Conservation (phyloP, 2,888 invertebrate species). For the Stegophylla sp. region DNA sequence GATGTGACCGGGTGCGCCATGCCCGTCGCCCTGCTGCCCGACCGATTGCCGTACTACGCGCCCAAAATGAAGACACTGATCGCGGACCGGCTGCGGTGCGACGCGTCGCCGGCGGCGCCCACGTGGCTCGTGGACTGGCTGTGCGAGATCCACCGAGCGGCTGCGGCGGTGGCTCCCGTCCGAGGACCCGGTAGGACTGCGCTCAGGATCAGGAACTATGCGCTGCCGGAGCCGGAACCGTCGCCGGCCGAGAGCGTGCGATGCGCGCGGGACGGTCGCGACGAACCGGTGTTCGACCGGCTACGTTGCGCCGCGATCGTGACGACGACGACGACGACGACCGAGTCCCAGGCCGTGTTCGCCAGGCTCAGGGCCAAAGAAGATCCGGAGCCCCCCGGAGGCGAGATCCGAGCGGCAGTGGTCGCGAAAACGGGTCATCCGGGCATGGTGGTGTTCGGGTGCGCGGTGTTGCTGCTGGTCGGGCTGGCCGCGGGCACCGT, state of each 20-base stretch:
- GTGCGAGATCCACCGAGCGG: slow-evolving; percentile 11
- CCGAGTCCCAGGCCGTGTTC: slow-evolving; percentile 18
- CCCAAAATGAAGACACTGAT: slow-evolving; percentile 34
- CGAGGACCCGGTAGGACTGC: not conserved
- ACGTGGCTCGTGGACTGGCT: slow-evolving; percentile 39
- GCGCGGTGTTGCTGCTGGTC: not conserved
- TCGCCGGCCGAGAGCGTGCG: not conserved
- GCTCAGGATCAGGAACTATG: slow-evolving; percentile 12
- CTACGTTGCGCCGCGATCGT: not conserved
- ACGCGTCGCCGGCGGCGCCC: not conserved
- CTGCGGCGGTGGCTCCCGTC: too few relatives aligned
- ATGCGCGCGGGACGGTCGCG: not conserved
- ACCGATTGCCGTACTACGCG: slow-evolving; percentile 20
- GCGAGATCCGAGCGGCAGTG: not conserved
- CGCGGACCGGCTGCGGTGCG: not conserved
- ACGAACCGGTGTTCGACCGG: not conserved
- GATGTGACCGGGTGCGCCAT: slow-evolving; percentile 28
- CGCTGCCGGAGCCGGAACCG: not conserved
- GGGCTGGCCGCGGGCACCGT: slow-evolving; percentile 27
- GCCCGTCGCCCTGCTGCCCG: not conserved
- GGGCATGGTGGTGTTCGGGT: not conserved
- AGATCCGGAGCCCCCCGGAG: not conserved
- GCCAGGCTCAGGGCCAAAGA: slow-evolving; percentile 24
- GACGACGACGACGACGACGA: not conserved
- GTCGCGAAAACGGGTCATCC: not conserved